Evolutionary conservation across 2,888 invertebrate species (phyloP), one percentile per base, ranked within the genome.

Genomic region (Dichetophora obliterata): DNA sequence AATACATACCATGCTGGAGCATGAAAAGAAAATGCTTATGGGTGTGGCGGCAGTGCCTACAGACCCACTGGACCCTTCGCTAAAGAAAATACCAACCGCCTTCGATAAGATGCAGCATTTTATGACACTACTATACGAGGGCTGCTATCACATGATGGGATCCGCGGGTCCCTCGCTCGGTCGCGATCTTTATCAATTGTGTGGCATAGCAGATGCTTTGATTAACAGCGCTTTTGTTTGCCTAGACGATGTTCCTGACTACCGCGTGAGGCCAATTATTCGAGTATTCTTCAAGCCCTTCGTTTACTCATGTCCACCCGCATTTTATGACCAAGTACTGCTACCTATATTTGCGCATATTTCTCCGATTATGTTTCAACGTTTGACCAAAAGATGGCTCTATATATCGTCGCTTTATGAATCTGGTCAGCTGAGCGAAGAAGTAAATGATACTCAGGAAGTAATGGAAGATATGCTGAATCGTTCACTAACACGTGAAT

Each of bases 381-480:
- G 95, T 82, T 88, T 96, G 78, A 93, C 93, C 70, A 90, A 91
- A 50, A 93, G 95, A 78, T 96, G 96, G 96, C 92, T 94, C 75
- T 94, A 95, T 86, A 93, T 96, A 72, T 92, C 93, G 68, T 92
- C 93, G 74, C 90, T 95, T 5, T 93, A 94, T 84, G 95, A 95
- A 86, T 92, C 94, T 2, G 95, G 95, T 37, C 93, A 93, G 72
- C 90, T 95, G 14, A 95, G 94, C 80, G 94, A 95, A 82, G 94
- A 95, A 81, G 93, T 93, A 14, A 84, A 83, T 61, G 94, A 95
- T 85, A 92, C 94, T 1, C 95, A 95, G 86, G 96, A 96, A 87
- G 94, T 96, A 2, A 90, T 96, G 1, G 95, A 96, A 84, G 96
- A 96, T 84, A 95, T 96, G 90, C 90, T 98, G 69, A 95, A 96